Percentiles rank a stretch among this genome's conserved stretches.
Conservation (phyloP, 2,113 vertebrate species). For the Herpailurus yagouaroundi region DNA sequence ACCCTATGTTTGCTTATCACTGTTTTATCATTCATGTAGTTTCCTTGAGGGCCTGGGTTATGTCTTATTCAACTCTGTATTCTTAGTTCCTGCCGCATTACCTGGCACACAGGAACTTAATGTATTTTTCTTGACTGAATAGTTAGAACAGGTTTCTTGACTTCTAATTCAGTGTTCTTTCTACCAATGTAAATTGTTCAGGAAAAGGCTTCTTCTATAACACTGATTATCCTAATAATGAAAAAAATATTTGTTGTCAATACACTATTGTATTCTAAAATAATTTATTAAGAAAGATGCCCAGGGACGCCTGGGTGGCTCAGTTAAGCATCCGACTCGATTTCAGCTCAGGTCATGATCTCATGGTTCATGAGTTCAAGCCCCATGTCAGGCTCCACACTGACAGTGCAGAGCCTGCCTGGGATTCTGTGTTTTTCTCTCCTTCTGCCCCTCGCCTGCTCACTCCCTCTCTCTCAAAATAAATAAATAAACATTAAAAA, state of each 20-base stretch:
- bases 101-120: background rate
- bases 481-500: too few species aligned
- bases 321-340: too few species aligned
- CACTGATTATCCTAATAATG: background rate
- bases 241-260: slow-evolving; percentile 20
- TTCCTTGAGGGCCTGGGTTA: background rate
- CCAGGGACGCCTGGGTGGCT: background rate
- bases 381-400: too few species aligned
- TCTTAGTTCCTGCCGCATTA: background rate
- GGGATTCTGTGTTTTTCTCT: too few species aligned
- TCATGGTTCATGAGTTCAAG: too few species aligned
- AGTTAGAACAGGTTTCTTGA: slow-evolving; percentile 29
- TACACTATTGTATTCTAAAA: background rate
- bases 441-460: too few species aligned
- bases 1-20: background rate
- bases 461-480: too few species aligned
- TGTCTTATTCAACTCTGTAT: background rate
- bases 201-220: slow-evolving; percentile 4
- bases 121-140: background rate
- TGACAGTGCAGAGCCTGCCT: too few species aligned
- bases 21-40: background rate
- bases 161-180: background rate
- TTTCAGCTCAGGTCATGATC: too few species aligned
- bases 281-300: slow-evolving; percentile 6
- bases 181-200: background rate